A percentile compares a stretch with the other conserved stretches of the same genome.
These are phyloP conservation scores for Torymus tubicola DNA, from an alignment of 2,888 invertebrate genomes.

Conservation along the genomic window DNA sequence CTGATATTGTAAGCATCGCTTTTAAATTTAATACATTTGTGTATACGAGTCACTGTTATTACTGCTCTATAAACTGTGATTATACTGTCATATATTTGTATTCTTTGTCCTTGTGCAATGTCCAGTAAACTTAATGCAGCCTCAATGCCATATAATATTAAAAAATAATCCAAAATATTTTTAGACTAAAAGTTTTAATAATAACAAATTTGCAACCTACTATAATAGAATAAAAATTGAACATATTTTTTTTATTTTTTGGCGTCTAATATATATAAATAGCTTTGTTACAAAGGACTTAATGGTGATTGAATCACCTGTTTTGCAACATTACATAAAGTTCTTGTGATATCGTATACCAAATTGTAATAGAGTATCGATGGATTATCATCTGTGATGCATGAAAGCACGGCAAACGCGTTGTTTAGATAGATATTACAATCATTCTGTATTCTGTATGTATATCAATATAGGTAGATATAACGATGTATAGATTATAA, in stretches of 20 bases:
- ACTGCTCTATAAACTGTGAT: conserved; percentile 53
- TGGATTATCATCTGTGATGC: conserved; percentile 37
- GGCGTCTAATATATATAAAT: too few species aligned
- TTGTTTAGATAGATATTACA: conserved; percentile 24
- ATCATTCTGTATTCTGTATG: conserved; percentile 9
- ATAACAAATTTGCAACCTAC: too few species aligned
- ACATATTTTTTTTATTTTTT: too few species aligned
- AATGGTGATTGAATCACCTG: too few species aligned
- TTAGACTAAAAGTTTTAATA: too few species aligned
- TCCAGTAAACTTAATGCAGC: too few species aligned
- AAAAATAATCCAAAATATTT: too few species aligned
- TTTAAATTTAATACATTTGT: conserved; percentile 35
- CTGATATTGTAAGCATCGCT: neutral
- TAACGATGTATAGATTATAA: conserved; percentile 16
- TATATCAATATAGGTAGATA: conserved; percentile 11
- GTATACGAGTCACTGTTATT: conserved; percentile 29
- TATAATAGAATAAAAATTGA: too few species aligned
- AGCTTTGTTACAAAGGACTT: too few species aligned
- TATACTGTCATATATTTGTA: neutral
- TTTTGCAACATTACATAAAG: neutral
- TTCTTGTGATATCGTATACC: conserved; percentile 31
- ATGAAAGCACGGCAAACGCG: conserved; percentile 51
- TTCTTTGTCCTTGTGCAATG: neutral
- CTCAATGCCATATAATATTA: too few species aligned
- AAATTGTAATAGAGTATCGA: conserved; percentile 30